Base-by-base conservation (phyloP, 2,113 vertebrate species). In the Paradisaea rubra region DNA sequence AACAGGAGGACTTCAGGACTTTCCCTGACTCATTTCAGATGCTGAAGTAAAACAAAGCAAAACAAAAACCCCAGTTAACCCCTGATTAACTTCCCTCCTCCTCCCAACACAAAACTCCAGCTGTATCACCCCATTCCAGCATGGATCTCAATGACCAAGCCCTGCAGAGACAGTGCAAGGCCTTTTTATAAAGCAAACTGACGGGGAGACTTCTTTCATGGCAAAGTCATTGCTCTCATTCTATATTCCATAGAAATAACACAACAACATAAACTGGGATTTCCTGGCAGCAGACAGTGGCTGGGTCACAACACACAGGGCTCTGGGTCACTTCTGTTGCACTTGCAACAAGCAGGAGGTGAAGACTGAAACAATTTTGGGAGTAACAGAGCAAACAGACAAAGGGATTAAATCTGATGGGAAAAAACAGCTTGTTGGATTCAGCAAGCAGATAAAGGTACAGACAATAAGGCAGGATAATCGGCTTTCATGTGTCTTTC, bases 321-420 rank as follows among this genome's bases (percentile, higher is more conserved):
- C 64, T 69, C 44, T 2, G 2, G 41, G 64, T 21, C 5, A 1
- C 57, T 84, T 59, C 69, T 72, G 54, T 41, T 69, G 35, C 0
- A 0, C 27, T 56, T 0, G 0, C 1, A 2, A 23, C 21, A n/a
- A 77, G 31, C 49, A 37, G 21, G 30, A 88, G 44, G 59, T 6
- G 6, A 57, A 37, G 23, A 20, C 33, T 41, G 42, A 71, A 81
- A 80, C 20, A 19, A 20, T 39, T 60, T 65, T 13, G 21, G 50
- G 41, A 88, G 30, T 15, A 44, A 41, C 27, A 33, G 2, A 23
- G 54, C 33, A 68, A 47, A 52, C 3, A 45, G 60, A 76, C 18
- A 87, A 63, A 57, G 30, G 1, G 3, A 8, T 1, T 53, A 64
- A 81, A 64, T 50, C 28, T 64, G 47, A 59, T 7, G 2, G 37